Conservation (phyloP, 2,888 invertebrate species). For the Melitaea athalia region DNA sequence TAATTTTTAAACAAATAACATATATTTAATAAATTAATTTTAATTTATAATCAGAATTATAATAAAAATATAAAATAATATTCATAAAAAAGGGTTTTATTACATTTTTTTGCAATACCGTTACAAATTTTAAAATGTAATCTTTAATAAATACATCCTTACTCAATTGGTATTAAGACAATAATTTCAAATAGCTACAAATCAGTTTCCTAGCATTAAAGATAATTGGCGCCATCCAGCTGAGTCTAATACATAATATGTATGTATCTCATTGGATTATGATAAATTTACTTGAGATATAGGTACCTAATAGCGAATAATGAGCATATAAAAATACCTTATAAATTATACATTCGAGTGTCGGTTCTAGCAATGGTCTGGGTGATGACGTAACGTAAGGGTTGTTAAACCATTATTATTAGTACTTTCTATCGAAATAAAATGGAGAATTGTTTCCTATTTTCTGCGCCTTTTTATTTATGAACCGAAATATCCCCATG, state of each 20-base stretch:
- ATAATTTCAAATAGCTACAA: background rate
- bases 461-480: too few relatives aligned
- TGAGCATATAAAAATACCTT: constrained; percentile 33
- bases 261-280: constrained; percentile 15
- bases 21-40: background rate
- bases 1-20: background rate
- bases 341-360: constrained; percentile 36
- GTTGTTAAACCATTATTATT: constrained; percentile 1
- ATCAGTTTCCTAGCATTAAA: background rate
- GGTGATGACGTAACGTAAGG: constrained; percentile 24
- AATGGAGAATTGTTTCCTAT: too few relatives aligned
- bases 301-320: constrained; percentile 23
- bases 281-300: constrained; percentile 29
- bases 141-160: too few relatives aligned
- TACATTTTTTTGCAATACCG: too few relatives aligned
- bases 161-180: too few relatives aligned
- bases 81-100: too few relatives aligned
- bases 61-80: too few relatives aligned
- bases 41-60: too few relatives aligned
- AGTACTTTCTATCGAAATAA: too few relatives aligned
- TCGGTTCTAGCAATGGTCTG: constrained; percentile 13
- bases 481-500: too few relatives aligned
- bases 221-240: background rate
- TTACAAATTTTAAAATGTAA: too few relatives aligned
- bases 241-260: constrained; percentile 1